Percentiles rank a stretch among this genome's conserved stretches.
These are phyloP conservation scores for Globicephala melas DNA, from an alignment of 2,113 vertebrate species.

Conservation along the genomic window DNA sequence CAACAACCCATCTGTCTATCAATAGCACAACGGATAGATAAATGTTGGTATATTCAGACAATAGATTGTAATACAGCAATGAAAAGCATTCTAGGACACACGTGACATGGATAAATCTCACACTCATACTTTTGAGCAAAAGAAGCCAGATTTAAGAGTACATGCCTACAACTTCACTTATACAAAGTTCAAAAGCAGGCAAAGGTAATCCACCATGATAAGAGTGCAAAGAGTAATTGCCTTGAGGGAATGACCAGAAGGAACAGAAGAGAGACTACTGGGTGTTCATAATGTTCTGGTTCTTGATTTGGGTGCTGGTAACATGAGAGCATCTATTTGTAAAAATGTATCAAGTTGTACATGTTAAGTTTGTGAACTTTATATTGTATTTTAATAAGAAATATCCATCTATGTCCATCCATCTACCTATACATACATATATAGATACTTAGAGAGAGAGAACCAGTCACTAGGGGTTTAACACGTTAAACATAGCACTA, in stretches of 20 bases:
- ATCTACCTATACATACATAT: background rate
- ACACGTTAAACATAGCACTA: background rate
- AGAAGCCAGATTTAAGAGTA: background rate
- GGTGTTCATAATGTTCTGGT: background rate
- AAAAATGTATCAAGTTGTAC: background rate
- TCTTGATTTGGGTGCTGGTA: background rate
- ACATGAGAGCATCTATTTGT: background rate
- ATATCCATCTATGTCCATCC: background rate
- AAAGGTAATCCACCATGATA: background rate
- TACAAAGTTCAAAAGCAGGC: background rate
- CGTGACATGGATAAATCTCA: background rate
- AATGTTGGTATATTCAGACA: background rate
- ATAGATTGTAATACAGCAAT: background rate
- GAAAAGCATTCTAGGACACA: background rate
- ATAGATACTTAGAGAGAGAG: background rate
- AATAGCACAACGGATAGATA: background rate
- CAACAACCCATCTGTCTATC: background rate
- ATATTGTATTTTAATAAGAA: background rate
- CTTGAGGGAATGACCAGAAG: background rate
- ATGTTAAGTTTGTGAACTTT: background rate
- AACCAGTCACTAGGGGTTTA: background rate
- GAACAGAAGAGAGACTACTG: background rate
- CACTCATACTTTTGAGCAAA: background rate
- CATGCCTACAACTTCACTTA: background rate
- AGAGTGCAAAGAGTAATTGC: background rate